Evolutionary conservation across 2,797 vertebrate species (phyloP).

Genomic region (Onychomys torridus): DNA sequence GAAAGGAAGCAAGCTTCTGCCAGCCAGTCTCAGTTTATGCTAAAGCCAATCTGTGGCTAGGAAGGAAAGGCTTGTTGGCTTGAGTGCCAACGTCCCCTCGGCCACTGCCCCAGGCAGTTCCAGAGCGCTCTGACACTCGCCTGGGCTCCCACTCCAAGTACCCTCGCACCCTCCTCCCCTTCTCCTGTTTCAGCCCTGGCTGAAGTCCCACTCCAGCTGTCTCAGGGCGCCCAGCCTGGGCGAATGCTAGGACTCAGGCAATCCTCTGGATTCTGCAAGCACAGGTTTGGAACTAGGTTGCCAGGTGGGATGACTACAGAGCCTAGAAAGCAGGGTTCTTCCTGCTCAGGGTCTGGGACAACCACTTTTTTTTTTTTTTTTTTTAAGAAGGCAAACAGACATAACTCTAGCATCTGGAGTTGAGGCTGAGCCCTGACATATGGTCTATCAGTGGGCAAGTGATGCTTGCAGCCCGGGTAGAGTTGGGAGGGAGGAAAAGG

Average conservation of each 20-base stretch:
- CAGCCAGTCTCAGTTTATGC: constrained; percentile 55
- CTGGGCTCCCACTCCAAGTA: neutral
- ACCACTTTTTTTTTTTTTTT: neutral
- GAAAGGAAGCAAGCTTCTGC: constrained; percentile 51
- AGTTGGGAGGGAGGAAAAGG: too few relatives aligned
- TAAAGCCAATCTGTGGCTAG: constrained; percentile 38
- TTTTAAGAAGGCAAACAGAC: neutral
- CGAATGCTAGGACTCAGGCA: neutral
- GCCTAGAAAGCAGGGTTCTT: neutral
- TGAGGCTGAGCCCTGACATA: neutral
- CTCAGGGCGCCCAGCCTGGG: neutral
- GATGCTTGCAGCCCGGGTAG: neutral
- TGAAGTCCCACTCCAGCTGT: neutral
- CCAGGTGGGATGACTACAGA: neutral
- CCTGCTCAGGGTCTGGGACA: neutral
- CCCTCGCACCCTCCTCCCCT: neutral
- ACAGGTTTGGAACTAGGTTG: neutral
- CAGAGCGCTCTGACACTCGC: neutral
- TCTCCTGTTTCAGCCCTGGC: neutral
- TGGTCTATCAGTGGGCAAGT: neutral
- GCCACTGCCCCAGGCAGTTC: neutral
- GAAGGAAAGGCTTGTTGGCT: constrained; percentile 19
- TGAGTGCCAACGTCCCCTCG: neutral
- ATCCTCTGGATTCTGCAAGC: neutral
- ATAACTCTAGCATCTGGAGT: neutral